phyloP scores from a whole-genome alignment of 2,888 invertebrate genomes.

The Lordiphosa andalusiaca region DNA sequence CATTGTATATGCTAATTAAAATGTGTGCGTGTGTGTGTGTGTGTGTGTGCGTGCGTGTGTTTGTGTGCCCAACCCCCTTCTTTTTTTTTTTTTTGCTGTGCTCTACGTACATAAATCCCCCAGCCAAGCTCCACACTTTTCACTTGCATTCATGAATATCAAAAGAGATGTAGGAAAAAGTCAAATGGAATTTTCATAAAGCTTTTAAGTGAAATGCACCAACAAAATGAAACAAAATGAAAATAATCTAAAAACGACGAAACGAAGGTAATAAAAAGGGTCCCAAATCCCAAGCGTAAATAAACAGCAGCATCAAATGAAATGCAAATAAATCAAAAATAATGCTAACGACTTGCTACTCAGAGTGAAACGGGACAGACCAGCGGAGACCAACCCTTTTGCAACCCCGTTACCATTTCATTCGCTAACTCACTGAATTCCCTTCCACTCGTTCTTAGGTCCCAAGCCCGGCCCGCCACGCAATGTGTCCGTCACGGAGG shows the following conservation, averaged over 20 bases:
- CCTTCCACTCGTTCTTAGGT: constrained; percentile 82
- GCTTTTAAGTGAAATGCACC: constrained; percentile 24
- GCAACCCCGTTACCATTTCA: neutral
- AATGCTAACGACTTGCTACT: constrained; percentile 25
- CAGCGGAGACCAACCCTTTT: constrained; percentile 2
- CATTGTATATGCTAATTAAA: constrained; percentile 34
- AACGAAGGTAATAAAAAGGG: constrained; percentile 23
- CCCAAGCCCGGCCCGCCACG: constrained; percentile 95
- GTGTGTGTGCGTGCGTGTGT: constrained; percentile 1
- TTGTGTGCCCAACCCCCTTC: constrained; percentile 13
- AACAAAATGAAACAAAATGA: constrained; percentile 17
- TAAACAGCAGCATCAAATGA: constrained; percentile 29
- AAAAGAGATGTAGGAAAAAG: constrained; percentile 28
- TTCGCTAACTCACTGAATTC: constrained; percentile 12
- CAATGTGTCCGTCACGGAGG: constrained; percentile 93
- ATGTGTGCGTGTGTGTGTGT: constrained; percentile 21
- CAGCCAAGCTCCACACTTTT: neutral
- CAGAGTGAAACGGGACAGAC: constrained; percentile 15
- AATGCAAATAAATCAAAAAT: constrained; percentile 38
- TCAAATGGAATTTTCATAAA: constrained; percentile 41
- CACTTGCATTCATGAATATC: constrained; percentile 3
- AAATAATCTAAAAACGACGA: constrained; percentile 15
- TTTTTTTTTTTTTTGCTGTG: constrained; percentile 3
- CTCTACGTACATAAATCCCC: constrained; percentile 3
- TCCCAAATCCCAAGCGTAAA: constrained; percentile 23